phyloP scores from a whole-genome alignment of 2,113 vertebrate species.

The Mus pahari region DNA sequence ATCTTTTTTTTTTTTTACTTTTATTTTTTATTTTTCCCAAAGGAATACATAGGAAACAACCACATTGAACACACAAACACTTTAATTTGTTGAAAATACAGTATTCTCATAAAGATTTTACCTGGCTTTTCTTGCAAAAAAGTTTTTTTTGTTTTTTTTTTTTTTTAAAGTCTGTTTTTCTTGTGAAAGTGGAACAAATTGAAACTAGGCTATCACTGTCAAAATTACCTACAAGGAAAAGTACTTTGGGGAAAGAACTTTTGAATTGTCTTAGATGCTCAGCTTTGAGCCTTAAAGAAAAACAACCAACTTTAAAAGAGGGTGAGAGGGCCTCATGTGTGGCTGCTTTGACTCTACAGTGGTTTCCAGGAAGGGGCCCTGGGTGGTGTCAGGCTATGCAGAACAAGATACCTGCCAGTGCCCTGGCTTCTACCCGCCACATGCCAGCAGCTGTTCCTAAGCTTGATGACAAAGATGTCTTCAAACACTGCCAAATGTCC shows the following conservation, averaged over 20 bases:
- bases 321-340: not conserved
- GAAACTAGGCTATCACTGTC: constrained; percentile 67
- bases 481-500: constrained; percentile 21
- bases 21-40: constrained; percentile 11
- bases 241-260: not conserved
- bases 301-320: not conserved
- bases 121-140: constrained; percentile 71
- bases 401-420: not conserved
- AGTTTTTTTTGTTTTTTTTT: not conserved
- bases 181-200: constrained; percentile 58
- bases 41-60: constrained; percentile 63
- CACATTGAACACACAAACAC: constrained; percentile 63
- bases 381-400: not conserved
- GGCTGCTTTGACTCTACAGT: not conserved
- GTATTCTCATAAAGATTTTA: constrained; percentile 66
- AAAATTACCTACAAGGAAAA: constrained; percentile 60
- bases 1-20: not conserved
- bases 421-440: not conserved
- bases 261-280: constrained; percentile 56
- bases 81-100: constrained; percentile 66
- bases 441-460: not conserved
- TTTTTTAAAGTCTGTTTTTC: constrained; percentile 61
- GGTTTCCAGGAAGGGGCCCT: not conserved
- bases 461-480: constrained; percentile 14
- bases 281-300: constrained; percentile 50